phyloP scores from a whole-genome alignment of 2,888 invertebrate species.

The Rhagonycha fulva region DNA sequence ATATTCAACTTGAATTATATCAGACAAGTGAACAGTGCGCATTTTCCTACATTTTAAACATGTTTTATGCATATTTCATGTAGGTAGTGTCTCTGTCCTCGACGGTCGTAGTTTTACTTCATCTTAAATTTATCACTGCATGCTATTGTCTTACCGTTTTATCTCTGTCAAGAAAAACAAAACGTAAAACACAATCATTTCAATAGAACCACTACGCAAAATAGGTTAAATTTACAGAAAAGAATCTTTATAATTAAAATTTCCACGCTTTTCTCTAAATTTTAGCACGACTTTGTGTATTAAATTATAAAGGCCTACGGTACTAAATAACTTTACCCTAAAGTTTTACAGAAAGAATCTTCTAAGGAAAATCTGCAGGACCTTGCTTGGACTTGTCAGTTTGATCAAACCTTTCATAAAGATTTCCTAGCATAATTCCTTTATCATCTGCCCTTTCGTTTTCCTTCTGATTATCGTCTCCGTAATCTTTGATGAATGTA shows the following conservation, averaged over 20 bases:
- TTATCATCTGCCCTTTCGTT: not conserved
- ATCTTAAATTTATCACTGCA: slow-evolving; percentile 15
- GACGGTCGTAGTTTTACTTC: slow-evolving; percentile 15
- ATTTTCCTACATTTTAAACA: slow-evolving; percentile 25
- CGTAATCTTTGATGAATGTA: not conserved
- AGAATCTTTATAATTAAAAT: not conserved
- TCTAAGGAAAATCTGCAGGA: not conserved
- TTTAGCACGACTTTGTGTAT: not conserved
- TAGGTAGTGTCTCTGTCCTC: slow-evolving; percentile 16
- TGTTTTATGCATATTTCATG: slow-evolving; percentile 21
- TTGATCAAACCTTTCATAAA: not conserved
- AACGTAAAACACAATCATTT: not conserved
- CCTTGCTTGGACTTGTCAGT: not conserved
- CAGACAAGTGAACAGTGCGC: slow-evolving; percentile 17
- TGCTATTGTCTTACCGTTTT: not conserved
- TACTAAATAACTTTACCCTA: not conserved
- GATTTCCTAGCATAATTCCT: not conserved
- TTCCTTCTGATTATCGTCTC: not conserved
- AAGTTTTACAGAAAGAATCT: not conserved
- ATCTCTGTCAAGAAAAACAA: not conserved
- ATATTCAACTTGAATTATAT: slow-evolving; percentile 17
- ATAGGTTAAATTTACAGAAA: not conserved
- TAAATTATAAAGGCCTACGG: not conserved
- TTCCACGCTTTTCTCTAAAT: not conserved
- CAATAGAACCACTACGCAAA: not conserved